These are phyloP conservation scores for Paracentrotus lividus DNA, from an alignment of 53 echinoderm and acorn worm genomes.

Conservation along the genomic window DNA sequence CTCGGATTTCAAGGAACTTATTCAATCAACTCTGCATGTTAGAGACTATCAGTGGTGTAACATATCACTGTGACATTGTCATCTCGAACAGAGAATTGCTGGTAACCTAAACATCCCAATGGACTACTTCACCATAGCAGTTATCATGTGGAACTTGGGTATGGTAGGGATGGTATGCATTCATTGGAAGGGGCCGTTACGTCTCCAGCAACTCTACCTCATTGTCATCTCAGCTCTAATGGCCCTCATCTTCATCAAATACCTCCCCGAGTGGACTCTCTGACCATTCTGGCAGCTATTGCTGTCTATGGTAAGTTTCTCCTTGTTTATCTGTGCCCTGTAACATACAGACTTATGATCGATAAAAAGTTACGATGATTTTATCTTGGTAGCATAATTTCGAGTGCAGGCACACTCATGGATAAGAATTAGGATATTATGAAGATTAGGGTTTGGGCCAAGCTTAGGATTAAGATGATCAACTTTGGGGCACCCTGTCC, in stretches of 20 bases:
- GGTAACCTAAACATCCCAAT: conserved; percentile 94
- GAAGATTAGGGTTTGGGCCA: no score
- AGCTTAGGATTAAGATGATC: no score
- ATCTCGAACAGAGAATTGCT: conserved; percentile 84
- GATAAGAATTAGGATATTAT: no score
- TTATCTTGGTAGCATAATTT: no score
- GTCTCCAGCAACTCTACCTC: conserved; percentile 93
- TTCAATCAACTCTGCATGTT: no score
- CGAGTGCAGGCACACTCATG: no score
- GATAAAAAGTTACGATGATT: no score
- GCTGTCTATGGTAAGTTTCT: conserved; percentile 90
- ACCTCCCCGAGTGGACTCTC: conserved; percentile 98
- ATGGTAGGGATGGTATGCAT: conserved; percentile 94
- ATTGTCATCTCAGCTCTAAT: conserved; percentile 96
- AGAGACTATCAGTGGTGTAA: background rate
- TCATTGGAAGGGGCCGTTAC: conserved; percentile 93
- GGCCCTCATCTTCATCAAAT: conserved; percentile 97
- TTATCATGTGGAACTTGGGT: conserved; percentile 99
- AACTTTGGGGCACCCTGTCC: no score
- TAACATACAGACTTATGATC: no score
- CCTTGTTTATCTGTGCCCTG: background rate
- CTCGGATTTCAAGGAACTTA: no score
- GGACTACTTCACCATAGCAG: conserved; percentile 91
- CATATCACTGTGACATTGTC: background rate
- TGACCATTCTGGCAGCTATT: conserved; percentile 96